Conservation (phyloP, 2,888 invertebrate genomes). For the Stenodema calcarata region DNA sequence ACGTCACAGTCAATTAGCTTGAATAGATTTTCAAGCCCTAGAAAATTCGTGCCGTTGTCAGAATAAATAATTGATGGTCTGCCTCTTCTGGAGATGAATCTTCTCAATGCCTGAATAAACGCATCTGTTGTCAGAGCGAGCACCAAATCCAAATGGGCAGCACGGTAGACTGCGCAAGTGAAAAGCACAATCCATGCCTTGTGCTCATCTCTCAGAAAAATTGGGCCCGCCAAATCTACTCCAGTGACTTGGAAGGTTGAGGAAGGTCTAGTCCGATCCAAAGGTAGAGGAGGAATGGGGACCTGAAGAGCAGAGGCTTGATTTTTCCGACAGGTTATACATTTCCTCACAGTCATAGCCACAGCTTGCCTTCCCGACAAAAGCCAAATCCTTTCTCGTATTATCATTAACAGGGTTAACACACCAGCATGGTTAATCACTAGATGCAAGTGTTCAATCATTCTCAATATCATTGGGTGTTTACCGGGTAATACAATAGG, state of each 20-base stretch:
- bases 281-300: background rate
- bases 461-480: background rate
- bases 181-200: too few relatives aligned
- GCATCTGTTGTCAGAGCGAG: background rate
- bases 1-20: conserved; percentile 64
- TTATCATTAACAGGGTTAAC: background rate
- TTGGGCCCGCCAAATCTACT: background rate
- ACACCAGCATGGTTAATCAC: background rate
- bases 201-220: background rate
- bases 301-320: background rate
- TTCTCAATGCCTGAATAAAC: background rate
- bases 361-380: background rate
- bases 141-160: background rate
- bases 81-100: conserved; percentile 1
- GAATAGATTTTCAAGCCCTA: conserved; percentile 61
- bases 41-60: conserved; percentile 58
- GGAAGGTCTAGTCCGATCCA: background rate
- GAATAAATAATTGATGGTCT: conserved; percentile 55
- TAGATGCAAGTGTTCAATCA: too few relatives aligned
- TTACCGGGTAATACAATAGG: background rate
- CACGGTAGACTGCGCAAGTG: background rate
- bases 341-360: background rate
- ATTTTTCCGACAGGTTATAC: background rate
- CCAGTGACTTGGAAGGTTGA: background rate
- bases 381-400: conserved; percentile 6